Base-by-base conservation (phyloP, 37 sponge, comb jelly and placozoan genomes). In the Agelas oroides region DNA sequence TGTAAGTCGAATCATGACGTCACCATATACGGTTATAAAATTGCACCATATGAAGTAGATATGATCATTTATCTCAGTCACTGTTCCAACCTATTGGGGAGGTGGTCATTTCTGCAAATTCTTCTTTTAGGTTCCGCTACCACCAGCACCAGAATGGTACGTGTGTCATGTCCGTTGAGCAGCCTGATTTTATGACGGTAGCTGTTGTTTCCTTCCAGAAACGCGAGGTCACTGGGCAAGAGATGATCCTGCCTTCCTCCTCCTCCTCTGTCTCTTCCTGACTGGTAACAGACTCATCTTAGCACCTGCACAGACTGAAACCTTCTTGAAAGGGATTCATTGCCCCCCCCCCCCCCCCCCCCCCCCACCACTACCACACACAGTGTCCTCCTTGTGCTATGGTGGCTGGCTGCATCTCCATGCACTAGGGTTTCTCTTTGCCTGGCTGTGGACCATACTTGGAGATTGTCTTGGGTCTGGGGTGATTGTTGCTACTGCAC, bases 171-270 rank as follows among this genome's bases (percentile, higher is more conserved):
- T 46, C 46, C n/a, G n/a, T n/a, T n/a, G n/a, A n/a, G 8, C 46
- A 46, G 46, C 3, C 8, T 46, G 46, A 46, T 46, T 46, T 3
- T 3, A 46, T 12, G 8, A n/a, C n/a, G n/a, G n/a, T n/a, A n/a
- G n/a, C n/a, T n/a, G n/a, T n/a, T n/a, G n/a, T n/a, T n/a, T n/a
- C n/a, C n/a, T n/a, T 35, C 20, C 63, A 86, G 92, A 95, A 62
- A 98, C 95, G 38, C 94, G 92, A 68, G 81, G 93, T 28, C 76
- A 87, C 28, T 98, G 99, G 99, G 92, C 99, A 0, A 67, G 99
- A 33, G 99, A 98, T 77, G 99, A 98, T 70, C 99, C 99, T 37
- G 96, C 99, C 19, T 94, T 98, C 58, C 84, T 96, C 16, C 93
- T 98, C 56, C 75, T 96, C 16, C 75, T 96, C 24, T 65, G 87